Evolutionary conservation across 1,140 invertebrate genomes (phyloP), one percentile per base, ranked within the genome.

Genomic region (Drosophila paulistorum): DNA sequence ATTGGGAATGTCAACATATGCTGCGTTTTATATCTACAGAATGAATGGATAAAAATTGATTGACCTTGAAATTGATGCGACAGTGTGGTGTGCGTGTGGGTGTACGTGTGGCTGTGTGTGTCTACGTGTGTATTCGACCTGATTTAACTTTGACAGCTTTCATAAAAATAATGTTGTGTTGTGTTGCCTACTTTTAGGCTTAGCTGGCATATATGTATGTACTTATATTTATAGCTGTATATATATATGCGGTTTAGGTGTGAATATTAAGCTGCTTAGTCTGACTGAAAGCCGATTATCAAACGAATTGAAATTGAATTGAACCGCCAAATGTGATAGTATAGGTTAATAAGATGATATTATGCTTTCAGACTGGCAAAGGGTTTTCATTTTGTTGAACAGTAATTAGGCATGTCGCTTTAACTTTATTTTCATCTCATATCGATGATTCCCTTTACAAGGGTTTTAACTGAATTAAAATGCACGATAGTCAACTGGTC

Each of bases 241-340:
- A 7, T 59, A 23, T 37, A 7, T 59, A 23, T 37, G 45, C 48
- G 20, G 54, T 1, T 59, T 57, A 67, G 67, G 75, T 77, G 75
- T 55, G 35, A 58, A 54, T 30, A 67, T 75, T 75, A 78, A 78
- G 76, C 76, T 62, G 60, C 72, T 78, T 78, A 42, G 39, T 10
- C 20, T 42, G 35, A 62, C 41, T 35, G 13, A 58, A 58, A 58
- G 39, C 37, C 10, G 42, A 61, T 54, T 35, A 26, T 41, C 33
- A 59, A 48, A 57, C 23, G 54, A 35, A 60, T 65, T 59, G 57
- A 33, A 57, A 59, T 59, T 59, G 57, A 3, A 30, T 57, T 30
- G 17, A 23, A 57, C 54, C 10, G 14, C 9, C 13, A 37, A 37
- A 51, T 23, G 20, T 23, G 7, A 59, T 39, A 13, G 37, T 14